Conservation (phyloP, 2,888 invertebrate species). For the Cenopis cana region DNA sequence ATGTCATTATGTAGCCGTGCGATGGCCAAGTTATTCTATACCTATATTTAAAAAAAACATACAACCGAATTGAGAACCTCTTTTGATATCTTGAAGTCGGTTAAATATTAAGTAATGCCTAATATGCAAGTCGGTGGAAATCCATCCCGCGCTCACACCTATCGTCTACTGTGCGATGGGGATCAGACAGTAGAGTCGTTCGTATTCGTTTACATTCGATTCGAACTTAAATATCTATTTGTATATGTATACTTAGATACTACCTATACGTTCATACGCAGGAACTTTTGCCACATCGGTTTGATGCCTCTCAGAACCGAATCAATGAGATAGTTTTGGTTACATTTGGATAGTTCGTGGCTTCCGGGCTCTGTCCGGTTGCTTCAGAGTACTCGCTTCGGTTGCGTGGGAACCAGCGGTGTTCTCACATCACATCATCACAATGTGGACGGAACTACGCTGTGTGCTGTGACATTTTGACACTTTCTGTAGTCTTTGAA, state of each 20-base stretch:
- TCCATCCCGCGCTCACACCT: too few relatives aligned
- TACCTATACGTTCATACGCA: too few relatives aligned
- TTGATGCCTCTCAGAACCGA: background rate
- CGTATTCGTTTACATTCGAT: background rate
- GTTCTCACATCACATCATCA: constrained; percentile 60
- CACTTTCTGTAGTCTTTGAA: constrained; percentile 32
- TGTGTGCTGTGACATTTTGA: constrained; percentile 37
- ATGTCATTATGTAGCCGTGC: too few relatives aligned
- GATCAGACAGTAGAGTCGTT: background rate
- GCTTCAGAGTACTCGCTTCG: constrained; percentile 50
- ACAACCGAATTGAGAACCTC: too few relatives aligned
- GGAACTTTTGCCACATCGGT: background rate
- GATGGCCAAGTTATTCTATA: too few relatives aligned
- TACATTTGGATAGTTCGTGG: constrained; percentile 19
- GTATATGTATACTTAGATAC: too few relatives aligned
- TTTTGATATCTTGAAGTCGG: too few relatives aligned
- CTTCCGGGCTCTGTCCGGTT: constrained; percentile 35
- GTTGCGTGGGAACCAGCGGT: constrained; percentile 57
- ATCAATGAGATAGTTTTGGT: constrained; percentile 7
- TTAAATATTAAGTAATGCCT: too few relatives aligned
- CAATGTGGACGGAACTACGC: constrained; percentile 57
- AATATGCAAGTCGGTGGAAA: too few relatives aligned
- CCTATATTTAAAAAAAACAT: too few relatives aligned
- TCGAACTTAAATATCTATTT: background rate
- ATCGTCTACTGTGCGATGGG: too few relatives aligned